A percentile compares a stretch with the other conserved stretches of the same genome.
These are phyloP conservation scores for Coelopa pilipes DNA, from an alignment of 2,888 invertebrate species.

Conservation along the genomic window DNA sequence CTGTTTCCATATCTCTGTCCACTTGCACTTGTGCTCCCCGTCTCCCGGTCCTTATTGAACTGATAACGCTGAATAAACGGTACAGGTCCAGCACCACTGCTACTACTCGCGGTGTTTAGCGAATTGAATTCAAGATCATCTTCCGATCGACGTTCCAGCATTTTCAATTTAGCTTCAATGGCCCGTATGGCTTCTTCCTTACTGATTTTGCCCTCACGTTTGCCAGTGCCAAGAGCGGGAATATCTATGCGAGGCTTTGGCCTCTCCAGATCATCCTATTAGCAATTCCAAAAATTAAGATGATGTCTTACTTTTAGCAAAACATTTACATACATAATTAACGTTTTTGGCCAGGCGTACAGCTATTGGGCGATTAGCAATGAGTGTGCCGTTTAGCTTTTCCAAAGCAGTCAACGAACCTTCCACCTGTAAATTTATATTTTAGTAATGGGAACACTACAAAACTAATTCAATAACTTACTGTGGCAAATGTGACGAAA, in stretches of 20 bases:
- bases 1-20: constrained; percentile 45
- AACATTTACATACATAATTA: constrained; percentile 69
- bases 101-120: constrained; percentile 65
- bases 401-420: constrained; percentile 80
- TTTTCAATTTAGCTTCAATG: constrained; percentile 86
- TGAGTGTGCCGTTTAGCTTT: constrained; percentile 77
- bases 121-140: constrained; percentile 82
- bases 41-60: constrained; percentile 63
- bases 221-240: constrained; percentile 78
- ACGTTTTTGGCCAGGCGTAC: constrained; percentile 86
- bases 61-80: constrained; percentile 79
- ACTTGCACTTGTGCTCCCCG: constrained; percentile 29
- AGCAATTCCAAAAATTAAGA: not conserved
- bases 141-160: constrained; percentile 78
- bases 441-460: not conserved
- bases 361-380: constrained; percentile 80
- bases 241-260: constrained; percentile 81
- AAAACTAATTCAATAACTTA: constrained; percentile 43
- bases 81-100: constrained; percentile 66
- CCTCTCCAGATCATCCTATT: constrained; percentile 80
- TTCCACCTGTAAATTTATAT: constrained; percentile 48
- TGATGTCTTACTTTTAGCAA: not conserved
- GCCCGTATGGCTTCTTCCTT: constrained; percentile 85
- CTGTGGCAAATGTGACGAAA: constrained; percentile 84
- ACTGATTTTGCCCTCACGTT: constrained; percentile 74